phyloP scores from a whole-genome alignment of 2,797 vertebrate species.

The Stomatorhinus walkeri region DNA sequence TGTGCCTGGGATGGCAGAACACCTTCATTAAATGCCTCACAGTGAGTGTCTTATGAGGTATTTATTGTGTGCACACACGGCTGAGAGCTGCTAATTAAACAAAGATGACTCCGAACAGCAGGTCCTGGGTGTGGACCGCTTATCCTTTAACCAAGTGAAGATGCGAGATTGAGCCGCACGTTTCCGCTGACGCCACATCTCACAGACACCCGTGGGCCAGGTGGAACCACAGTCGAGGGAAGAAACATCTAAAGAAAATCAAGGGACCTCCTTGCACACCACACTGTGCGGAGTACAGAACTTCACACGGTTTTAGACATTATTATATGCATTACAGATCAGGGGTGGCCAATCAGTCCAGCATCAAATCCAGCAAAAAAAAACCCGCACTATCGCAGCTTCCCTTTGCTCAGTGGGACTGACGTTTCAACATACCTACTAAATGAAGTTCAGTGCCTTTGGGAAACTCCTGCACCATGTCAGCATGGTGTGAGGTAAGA shows the following conservation, averaged over 20 bases:
- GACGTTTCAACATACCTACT: background rate
- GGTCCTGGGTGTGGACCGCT: slow-evolving; percentile 40
- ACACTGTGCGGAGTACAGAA: background rate
- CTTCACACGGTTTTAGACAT: background rate
- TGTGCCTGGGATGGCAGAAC: slow-evolving; percentile 42
- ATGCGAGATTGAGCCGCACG: slow-evolving; percentile 27
- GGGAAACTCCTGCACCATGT: background rate
- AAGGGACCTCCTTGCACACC: background rate
- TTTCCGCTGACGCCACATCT: slow-evolving; percentile 25
- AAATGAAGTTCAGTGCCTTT: background rate
- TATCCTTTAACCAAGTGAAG: slow-evolving; percentile 40
- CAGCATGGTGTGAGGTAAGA: background rate
- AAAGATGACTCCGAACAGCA: slow-evolving; percentile 46
- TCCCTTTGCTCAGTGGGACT: background rate
- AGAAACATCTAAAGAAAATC: background rate
- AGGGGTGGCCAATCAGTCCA: background rate
- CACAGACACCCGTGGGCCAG: background rate
- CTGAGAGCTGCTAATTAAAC: slow-evolving; percentile 62
- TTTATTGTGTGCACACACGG: slow-evolving; percentile 44
- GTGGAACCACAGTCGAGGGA: background rate
- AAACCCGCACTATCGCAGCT: background rate
- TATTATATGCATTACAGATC: background rate
- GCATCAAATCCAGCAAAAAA: background rate
- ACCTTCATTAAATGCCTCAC: slow-evolving; percentile 43
- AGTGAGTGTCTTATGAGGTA: slow-evolving; percentile 38